A percentile compares a stretch with the other conserved stretches of the same genome.
Conservation (phyloP, 2,888 invertebrate genomes). For the Cephus rjabovi region DNA sequence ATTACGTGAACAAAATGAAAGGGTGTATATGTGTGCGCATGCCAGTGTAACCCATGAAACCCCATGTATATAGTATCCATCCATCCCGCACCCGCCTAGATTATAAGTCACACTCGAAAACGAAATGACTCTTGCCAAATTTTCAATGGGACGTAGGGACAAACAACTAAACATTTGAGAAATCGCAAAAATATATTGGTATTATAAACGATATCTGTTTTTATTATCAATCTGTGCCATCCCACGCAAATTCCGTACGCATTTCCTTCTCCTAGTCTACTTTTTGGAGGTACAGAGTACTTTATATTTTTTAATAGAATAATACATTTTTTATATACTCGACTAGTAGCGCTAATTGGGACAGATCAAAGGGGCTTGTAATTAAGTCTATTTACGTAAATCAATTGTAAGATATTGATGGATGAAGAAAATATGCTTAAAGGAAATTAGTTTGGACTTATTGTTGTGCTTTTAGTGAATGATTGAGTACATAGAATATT, state of each 20-base stretch:
- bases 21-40: constrained; percentile 35
- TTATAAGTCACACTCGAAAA: constrained; percentile 50
- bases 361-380: not conserved
- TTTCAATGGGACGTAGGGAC: constrained; percentile 58
- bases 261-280: not conserved
- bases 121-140: constrained; percentile 61
- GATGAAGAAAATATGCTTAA: not conserved
- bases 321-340: not conserved
- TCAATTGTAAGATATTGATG: not conserved
- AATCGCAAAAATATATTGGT: constrained; percentile 64
- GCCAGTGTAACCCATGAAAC: constrained; percentile 46
- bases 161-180: constrained; percentile 56
- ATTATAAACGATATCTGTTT: constrained; percentile 54
- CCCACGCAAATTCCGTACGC: not conserved
- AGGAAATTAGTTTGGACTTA: not conserved
- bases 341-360: not conserved
- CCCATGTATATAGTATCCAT: constrained; percentile 55
- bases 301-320: not conserved
- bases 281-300: not conserved
- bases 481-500: not conserved
- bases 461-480: not conserved
- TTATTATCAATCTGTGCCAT: not conserved
- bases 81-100: constrained; percentile 44
- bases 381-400: not conserved
- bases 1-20: constrained; percentile 14